These are phyloP conservation scores for Drosophila hamatofila DNA, from an alignment of 2,888 invertebrate species.

Conservation along the genomic window DNA sequence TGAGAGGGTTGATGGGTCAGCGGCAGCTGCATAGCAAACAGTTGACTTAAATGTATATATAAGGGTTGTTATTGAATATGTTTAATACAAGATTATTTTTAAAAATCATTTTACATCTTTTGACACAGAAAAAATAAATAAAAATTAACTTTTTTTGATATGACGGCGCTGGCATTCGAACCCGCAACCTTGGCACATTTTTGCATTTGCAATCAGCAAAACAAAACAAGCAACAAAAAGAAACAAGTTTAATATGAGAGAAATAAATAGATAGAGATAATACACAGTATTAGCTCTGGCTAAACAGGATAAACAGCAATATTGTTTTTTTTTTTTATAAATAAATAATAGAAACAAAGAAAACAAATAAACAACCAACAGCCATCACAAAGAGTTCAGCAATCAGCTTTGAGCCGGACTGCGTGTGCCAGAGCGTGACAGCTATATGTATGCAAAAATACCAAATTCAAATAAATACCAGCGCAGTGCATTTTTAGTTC, in stretches of 20 bases:
- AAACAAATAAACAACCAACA: neutral
- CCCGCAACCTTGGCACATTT: neutral
- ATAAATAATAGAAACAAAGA: neutral
- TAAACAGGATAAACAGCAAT: neutral
- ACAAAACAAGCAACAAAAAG: neutral
- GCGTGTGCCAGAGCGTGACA: constrained; percentile 28
- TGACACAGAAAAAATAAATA: neutral
- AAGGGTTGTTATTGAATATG: neutral
- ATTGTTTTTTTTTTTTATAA: no score
- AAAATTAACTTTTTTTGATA: neutral
- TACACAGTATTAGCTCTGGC: neutral
- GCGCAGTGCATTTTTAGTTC: constrained; percentile 24
- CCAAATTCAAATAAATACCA: constrained; percentile 11
- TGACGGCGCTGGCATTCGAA: constrained; percentile 8
- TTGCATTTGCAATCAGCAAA: no score
- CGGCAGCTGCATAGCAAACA: neutral
- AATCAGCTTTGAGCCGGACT: neutral
- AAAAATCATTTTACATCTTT: neutral
- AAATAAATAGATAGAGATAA: neutral
- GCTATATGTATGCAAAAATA: constrained; percentile 13
- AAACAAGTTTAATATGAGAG: fast-evolving
- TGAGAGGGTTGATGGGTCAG: constrained; percentile 7
- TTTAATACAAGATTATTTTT: neutral
- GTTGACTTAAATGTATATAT: neutral
- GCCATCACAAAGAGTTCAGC: constrained; percentile 11